phyloP scores from a whole-genome alignment of 2,113 vertebrate species.

The Acrocephalus kingi region DNA sequence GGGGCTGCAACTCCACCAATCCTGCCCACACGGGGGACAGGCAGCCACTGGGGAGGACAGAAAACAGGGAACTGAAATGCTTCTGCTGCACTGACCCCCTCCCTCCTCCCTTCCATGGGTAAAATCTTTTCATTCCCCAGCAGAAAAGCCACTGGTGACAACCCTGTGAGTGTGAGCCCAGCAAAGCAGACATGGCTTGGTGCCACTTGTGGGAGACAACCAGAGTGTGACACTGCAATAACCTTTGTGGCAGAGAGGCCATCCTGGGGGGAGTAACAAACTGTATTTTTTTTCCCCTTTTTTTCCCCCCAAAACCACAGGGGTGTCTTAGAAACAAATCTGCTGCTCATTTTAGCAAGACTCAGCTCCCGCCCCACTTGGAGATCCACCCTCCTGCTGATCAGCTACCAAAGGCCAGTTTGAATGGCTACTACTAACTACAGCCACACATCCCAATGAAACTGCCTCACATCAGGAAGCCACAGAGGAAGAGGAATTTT shows the following conservation, averaged over 20 bases:
- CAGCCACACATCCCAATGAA: rapidly evolving
- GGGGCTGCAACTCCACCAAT: constrained; percentile 77
- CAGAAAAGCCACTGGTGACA: not conserved
- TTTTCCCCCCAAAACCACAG: rapidly evolving
- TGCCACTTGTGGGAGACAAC: not conserved
- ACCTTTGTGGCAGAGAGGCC: not conserved
- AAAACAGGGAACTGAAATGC: not conserved
- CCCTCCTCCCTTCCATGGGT: rapidly evolving
- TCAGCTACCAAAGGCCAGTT: not conserved
- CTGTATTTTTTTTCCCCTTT: not conserved
- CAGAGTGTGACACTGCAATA: not conserved
- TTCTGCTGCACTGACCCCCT: not conserved
- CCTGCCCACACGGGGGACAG: constrained; percentile 61
- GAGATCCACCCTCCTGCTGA: not conserved
- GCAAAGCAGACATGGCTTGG: not conserved
- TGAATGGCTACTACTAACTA: not conserved
- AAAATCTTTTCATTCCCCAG: not conserved
- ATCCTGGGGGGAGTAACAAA: not conserved
- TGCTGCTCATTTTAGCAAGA: not conserved
- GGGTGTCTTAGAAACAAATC: not conserved
- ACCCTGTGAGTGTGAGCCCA: not conserved
- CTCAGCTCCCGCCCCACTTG: not conserved
- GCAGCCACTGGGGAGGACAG: constrained; percentile 47
- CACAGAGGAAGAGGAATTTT: rapidly evolving
- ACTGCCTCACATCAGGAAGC: not conserved